Conservation (phyloP, 2,888 invertebrate species). For the Leptopilina drosophilae region DNA sequence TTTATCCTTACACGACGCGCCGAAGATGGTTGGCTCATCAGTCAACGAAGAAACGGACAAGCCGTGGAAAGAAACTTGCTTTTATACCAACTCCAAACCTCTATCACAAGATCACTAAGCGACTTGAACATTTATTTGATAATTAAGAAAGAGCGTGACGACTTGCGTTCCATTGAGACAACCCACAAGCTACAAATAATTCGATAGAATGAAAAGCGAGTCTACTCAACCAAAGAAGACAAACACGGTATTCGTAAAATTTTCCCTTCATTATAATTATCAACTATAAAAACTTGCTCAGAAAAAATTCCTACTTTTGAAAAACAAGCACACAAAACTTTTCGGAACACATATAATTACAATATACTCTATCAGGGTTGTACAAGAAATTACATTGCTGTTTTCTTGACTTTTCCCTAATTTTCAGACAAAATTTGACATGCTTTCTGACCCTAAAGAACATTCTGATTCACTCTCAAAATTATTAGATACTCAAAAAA, state of each 20-base stretch:
- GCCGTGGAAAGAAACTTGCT: slow-evolving; percentile 53
- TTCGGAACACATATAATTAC: no score
- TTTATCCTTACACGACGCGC: slow-evolving; percentile 63
- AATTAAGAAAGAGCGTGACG: slow-evolving; percentile 45
- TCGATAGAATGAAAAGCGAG: neutral
- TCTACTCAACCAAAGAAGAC: neutral
- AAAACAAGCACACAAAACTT: no score
- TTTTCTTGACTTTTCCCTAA: no score
- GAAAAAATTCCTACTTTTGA: neutral
- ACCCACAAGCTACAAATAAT: neutral
- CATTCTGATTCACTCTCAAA: no score
- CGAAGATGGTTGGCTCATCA: slow-evolving; percentile 61
- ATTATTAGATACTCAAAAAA: no score
- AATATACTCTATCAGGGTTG: no score
- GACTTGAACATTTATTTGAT: slow-evolving; percentile 48
- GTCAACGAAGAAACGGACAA: slow-evolving; percentile 59
- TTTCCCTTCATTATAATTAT: neutral
- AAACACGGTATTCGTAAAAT: neutral
- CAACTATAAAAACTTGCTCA: neutral
- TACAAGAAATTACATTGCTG: no score
- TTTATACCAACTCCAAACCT: slow-evolving; percentile 17
- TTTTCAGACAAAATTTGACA: no score
- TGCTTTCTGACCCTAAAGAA: no score
- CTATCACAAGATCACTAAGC: slow-evolving; percentile 14
- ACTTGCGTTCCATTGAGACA: neutral